Evolutionary conservation across 2,797 vertebrate species (phyloP).

Genomic region (Arremon aurantiirostris): DNA sequence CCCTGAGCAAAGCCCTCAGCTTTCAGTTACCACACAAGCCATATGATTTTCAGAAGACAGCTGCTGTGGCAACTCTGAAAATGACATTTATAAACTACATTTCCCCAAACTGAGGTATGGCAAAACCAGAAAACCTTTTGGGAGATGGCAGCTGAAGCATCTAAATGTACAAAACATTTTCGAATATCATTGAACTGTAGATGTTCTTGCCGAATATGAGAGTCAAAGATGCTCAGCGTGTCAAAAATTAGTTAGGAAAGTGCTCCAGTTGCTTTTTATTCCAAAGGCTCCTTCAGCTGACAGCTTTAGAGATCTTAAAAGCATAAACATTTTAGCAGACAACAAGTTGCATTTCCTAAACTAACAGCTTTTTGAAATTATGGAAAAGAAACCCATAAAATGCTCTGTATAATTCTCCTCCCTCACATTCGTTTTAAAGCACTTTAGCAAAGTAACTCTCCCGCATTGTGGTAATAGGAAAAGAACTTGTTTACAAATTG

Average conservation of each 20-base stretch:
- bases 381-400: slow-evolving; percentile 9
- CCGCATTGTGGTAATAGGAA: slow-evolving; percentile 57
- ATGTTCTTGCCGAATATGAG: not conserved
- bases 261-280: not conserved
- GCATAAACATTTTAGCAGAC: slow-evolving; percentile 42
- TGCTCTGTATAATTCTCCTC: not conserved
- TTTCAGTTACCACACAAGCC: not conserved
- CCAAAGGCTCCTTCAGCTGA: slow-evolving; percentile 15
- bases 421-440: slow-evolving; percentile 2
- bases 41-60: not conserved
- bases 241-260: slow-evolving; percentile 16
- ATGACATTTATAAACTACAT: not conserved
- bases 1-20: not conserved
- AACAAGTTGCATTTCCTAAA: slow-evolving; percentile 40
- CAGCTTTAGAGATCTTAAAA: slow-evolving; percentile 26
- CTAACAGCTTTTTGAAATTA: slow-evolving; percentile 21
- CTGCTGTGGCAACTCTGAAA: not conserved
- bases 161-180: not conserved
- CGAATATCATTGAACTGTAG: not conserved
- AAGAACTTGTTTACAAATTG: slow-evolving; percentile 73
- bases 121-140: not conserved
- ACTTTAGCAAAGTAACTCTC: slow-evolving; percentile 59
- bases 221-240: not conserved
- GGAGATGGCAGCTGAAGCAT: not conserved
- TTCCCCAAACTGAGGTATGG: not conserved